Evolutionary conservation across 2,797 vertebrate species (phyloP), one percentile per base, ranked within the genome.

Genomic region (Sphenodon punctatus): DNA sequence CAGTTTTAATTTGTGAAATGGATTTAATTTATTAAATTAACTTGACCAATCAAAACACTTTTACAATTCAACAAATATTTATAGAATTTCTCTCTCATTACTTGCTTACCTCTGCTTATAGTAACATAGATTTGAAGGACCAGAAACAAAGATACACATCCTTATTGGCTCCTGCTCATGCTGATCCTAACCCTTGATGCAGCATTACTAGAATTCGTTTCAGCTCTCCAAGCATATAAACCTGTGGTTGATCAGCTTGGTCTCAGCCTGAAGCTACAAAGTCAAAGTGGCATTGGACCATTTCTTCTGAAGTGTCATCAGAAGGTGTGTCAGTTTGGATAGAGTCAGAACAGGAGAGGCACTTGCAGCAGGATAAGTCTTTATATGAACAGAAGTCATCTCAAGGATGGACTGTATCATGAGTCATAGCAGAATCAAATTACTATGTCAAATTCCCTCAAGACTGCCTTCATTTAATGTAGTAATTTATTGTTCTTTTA

Each of bases 361-460:
- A 23, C 53, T n/a, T 63, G 42, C 25, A 43, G 17, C 10, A 13
- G 39, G 22, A 68, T 12, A 56, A 53, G 77, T 32, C 23, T 39
- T 34, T 34, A 7, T 0, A 1, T 48, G n/a, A 39, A 42, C 49
- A 0, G 16, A 2, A 6, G 49, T 41, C 63, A 77, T 19, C 4
- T 30, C 17, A 43, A 22, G 30, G 68, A 71, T 1, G 3, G 34
- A 20, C 22, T 48, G 73, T 53, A 30, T 14, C 23, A 36, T 30
- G 46, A 65, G 22, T 53, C 51, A 36, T 68, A 63, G 58, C 58
- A 84, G 42, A 64, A 72, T 65, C 45, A 27, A 22, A 56, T 36
- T 58, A 63, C 41, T 6, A 19, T 14, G 71, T 12, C 43, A 39
- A 67, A 48, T 6, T 49, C 19, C 13, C 53, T 63, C 34, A 74